These are phyloP conservation scores for Aethes cnicana DNA, from an alignment of 2,888 invertebrate genomes.

Conservation along the genomic window DNA sequence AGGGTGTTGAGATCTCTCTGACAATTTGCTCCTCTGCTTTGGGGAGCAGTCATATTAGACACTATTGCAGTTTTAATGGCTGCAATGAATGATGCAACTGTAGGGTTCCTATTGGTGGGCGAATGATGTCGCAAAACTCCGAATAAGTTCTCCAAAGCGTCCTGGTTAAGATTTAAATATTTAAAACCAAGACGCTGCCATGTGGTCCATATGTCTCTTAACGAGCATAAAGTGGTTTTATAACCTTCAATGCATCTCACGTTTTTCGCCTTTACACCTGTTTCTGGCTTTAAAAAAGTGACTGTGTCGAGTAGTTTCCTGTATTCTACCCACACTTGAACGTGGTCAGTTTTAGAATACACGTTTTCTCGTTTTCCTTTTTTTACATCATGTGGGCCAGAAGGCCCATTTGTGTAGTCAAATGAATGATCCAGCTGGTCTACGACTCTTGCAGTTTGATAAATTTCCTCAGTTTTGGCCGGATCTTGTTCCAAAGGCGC, in stretches of 20 bases:
- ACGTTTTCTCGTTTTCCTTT: constrained; percentile 32
- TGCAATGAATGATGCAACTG: not conserved
- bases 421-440: constrained; percentile 22
- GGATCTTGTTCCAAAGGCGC: not conserved
- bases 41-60: not conserved
- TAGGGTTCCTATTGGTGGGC: not conserved
- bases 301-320: constrained; percentile 25
- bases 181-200: constrained; percentile 27
- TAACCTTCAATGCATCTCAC: constrained; percentile 32
- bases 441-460: constrained; percentile 30
- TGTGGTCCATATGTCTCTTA: constrained; percentile 37
- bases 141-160: constrained; percentile 33
- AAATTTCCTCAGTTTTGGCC: not conserved
- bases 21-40: not conserved
- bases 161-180: constrained; percentile 35
- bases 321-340: constrained; percentile 30
- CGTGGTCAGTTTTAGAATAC: constrained; percentile 30
- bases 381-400: constrained; percentile 32
- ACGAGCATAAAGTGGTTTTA: constrained; percentile 24
- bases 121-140: constrained; percentile 33
- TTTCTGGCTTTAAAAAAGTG: constrained; percentile 23
- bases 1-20: not conserved
- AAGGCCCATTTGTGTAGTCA: constrained; percentile 37
- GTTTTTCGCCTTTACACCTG: constrained; percentile 18
- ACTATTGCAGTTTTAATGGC: not conserved